Conservation (phyloP, 1,140 invertebrate species). For the Globodera ellingtonae region DNA sequence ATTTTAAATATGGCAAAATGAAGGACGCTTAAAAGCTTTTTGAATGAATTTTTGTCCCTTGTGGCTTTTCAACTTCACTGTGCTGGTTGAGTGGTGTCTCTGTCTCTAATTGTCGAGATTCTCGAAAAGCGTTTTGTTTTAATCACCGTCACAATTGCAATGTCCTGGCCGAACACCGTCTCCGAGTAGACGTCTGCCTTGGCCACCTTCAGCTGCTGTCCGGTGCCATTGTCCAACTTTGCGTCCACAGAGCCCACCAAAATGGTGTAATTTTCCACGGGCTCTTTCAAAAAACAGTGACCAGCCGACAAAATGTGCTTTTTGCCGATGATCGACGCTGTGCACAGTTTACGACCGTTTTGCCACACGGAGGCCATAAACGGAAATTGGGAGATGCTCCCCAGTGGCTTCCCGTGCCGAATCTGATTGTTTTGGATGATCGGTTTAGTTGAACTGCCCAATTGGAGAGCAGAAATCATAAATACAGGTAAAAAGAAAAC, state of each 20-base stretch:
- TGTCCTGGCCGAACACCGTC: conserved; percentile 16
- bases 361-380: conserved; percentile 22
- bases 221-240: conserved; percentile 3
- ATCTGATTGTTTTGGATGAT: not conserved
- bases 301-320: conserved; percentile 17
- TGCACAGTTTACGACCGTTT: conserved; percentile 16
- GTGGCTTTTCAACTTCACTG: not conserved
- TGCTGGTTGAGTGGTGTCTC: too few relatives aligned
- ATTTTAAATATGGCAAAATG: too few relatives aligned
- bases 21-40: too few relatives aligned
- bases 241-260: conserved; percentile 17
- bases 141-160: conserved; percentile 14
- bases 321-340: conserved; percentile 5
- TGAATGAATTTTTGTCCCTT: not conserved
- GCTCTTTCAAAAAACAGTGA: conserved; percentile 19
- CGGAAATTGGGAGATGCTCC: conserved; percentile 3
- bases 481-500: not conserved
- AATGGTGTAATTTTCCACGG: conserved; percentile 4
- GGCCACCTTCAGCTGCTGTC: not conserved
- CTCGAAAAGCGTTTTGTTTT: not conserved
- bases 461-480: not conserved
- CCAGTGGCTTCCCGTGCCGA: not conserved
- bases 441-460: too few relatives aligned
- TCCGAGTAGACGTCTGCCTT: conserved; percentile 18
- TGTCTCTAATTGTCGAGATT: too few relatives aligned